Evolutionary conservation across 2,797 vertebrate species (phyloP), one percentile per base, ranked within the genome.

Genomic region (Zalophus californianus): DNA sequence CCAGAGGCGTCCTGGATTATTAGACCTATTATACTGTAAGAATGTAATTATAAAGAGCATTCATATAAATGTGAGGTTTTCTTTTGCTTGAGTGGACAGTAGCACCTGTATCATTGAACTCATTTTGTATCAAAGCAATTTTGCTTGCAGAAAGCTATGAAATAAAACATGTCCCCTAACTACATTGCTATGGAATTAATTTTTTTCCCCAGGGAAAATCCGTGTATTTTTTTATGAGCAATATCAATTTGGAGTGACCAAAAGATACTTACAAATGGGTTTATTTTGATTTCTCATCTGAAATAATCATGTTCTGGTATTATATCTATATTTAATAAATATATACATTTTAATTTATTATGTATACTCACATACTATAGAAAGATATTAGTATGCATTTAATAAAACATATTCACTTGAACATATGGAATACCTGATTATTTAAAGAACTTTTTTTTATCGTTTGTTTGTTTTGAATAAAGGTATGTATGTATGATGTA

Each of bases 1-100:
- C 98, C 99, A 98, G 98, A 98, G 98, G 97, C 97, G 93, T 98
- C 98, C 98, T 97, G 98, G 98, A 97, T 97, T 97, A 98, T 92
- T 97, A 96, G 94, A 98, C 97, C 95, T 97, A 86, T 94, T 98
- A 98, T 98, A 98, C 98, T 98, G 96, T 98, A 98, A 98, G 98
- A 99, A 99, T 99, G 99, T 99, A 99, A 98, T 98, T 99, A 98
- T 99, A 97, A 99, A 99, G 99, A 99, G 99, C 99, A 99, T 99
- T 99, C 98, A 98, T 99, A 99, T 99, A 98, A 98, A 98, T 99
- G 99, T 99, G 98, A 99, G 98, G 98, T 99, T 99, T 99, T 98
- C 99, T 99, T 99, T 99, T 98, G 99, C 99, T 99, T 99, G 99
- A 99, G 99, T 99, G 99, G 99, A 99, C 99, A 99, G 99, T 99